phyloP scores from a whole-genome alignment of 2,113 vertebrate genomes.

The Emydura subglobosa region DNA sequence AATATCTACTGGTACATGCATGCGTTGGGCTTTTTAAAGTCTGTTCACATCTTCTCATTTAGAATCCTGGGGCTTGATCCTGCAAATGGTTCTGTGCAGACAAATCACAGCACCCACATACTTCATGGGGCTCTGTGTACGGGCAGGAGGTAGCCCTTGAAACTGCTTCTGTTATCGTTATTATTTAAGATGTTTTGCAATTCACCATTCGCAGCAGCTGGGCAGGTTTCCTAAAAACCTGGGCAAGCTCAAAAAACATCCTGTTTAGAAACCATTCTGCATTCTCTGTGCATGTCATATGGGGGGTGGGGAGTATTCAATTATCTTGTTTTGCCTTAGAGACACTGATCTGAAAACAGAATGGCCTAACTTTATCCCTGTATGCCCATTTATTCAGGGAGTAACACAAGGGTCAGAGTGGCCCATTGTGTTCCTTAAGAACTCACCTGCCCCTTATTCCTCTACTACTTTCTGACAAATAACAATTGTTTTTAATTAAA shows the following conservation, averaged over 20 bases:
- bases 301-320: background rate
- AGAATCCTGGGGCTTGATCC: background rate
- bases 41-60: background rate
- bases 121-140: background rate
- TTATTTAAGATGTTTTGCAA: background rate
- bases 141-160: background rate
- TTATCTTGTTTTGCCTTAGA: background rate
- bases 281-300: background rate
- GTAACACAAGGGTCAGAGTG: background rate
- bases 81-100: background rate
- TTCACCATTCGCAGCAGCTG: background rate
- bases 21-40: background rate
- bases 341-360: background rate
- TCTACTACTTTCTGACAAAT: fast-evolving
- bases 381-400: background rate
- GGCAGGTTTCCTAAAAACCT: background rate
- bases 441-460: background rate
- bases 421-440: background rate
- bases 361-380: background rate
- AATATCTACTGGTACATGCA: background rate
- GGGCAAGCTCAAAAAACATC: background rate
- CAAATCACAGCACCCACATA: background rate
- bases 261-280: background rate
- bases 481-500: background rate
- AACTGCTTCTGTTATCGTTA: background rate